Evolutionary conservation across 1,140 invertebrate genomes (phyloP).

Genomic region (Araneus ventricosus): DNA sequence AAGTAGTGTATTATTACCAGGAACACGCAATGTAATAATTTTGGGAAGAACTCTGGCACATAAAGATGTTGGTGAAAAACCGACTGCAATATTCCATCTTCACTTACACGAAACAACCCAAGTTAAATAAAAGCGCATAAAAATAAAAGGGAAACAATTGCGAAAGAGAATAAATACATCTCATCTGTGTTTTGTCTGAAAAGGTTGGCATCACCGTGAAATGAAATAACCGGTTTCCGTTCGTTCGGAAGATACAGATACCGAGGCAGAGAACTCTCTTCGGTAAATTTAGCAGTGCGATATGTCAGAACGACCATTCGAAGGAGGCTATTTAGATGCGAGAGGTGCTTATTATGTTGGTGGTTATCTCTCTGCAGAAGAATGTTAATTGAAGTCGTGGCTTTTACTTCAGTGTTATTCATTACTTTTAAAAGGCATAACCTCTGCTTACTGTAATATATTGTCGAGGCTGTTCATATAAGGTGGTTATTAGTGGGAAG

Average conservation of each 20-base stretch:
- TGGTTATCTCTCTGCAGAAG: constrained; percentile 24
- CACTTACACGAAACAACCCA: no score
- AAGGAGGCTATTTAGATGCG: constrained; percentile 28
- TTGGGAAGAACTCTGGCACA: no score
- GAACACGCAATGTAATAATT: no score
- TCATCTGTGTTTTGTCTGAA: background rate
- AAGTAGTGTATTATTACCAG: no score
- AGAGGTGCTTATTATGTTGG: constrained; percentile 55
- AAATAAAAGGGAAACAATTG: background rate
- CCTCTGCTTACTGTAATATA: constrained; percentile 1
- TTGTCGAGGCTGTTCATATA: background rate
- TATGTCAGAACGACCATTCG: constrained; percentile 27
- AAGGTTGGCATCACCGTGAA: background rate
- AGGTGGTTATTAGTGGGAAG: background rate
- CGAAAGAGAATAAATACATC: background rate
- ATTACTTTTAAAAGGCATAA: constrained; percentile 51
- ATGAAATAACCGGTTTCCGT: constrained; percentile 53
- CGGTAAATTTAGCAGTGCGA: constrained; percentile 40
- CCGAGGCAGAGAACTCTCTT: background rate
- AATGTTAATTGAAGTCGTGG: constrained; percentile 71
- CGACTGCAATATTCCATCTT: no score
- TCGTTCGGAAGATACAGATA: background rate
- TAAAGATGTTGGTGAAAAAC: no score
- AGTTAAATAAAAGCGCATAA: no score
- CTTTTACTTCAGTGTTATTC: constrained; percentile 46